Conservation (phyloP, 35 echinoderm and acorn worm genomes). For the Apostichopus parvimensis region DNA sequence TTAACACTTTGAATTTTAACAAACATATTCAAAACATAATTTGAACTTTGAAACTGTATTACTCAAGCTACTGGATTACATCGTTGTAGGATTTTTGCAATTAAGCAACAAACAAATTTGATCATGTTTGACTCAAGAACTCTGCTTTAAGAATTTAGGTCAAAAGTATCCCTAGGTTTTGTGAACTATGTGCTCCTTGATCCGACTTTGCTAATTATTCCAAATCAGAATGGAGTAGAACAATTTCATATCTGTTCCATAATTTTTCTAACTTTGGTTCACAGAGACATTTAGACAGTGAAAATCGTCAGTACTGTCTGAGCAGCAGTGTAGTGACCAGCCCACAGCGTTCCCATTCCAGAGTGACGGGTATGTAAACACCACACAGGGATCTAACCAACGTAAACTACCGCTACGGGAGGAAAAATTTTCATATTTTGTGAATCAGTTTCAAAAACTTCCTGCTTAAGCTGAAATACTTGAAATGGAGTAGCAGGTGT, state of each 20-base stretch:
- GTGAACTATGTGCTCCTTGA: not conserved
- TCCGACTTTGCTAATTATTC: no score
- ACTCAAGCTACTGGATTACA: no score
- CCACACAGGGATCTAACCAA: no score
- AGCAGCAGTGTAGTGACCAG: slow-evolving; percentile 38
- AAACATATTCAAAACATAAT: not conserved
- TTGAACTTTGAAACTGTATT: no score
- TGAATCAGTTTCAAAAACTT: no score
- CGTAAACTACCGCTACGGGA: no score
- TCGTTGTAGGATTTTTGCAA: no score
- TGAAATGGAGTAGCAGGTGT: no score
- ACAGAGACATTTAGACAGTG: slow-evolving; percentile 24
- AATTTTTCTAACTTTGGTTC: not conserved
- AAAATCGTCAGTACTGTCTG: slow-evolving; percentile 27
- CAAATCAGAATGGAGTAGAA: no score
- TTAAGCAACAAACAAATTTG: not conserved
- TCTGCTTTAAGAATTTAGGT: not conserved
- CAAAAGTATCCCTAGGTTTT: not conserved
- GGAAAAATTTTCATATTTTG: no score
- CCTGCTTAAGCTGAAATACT: no score
- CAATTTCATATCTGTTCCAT: not conserved
- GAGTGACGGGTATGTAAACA: not conserved
- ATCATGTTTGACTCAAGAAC: not conserved
- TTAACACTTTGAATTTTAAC: not conserved
- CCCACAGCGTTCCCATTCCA: slow-evolving; percentile 33